Evolutionary conservation across 53 echinoderm and acorn worm genomes (phyloP), one percentile per base, ranked within the genome.

Genomic region (Paelopatides confundens): DNA sequence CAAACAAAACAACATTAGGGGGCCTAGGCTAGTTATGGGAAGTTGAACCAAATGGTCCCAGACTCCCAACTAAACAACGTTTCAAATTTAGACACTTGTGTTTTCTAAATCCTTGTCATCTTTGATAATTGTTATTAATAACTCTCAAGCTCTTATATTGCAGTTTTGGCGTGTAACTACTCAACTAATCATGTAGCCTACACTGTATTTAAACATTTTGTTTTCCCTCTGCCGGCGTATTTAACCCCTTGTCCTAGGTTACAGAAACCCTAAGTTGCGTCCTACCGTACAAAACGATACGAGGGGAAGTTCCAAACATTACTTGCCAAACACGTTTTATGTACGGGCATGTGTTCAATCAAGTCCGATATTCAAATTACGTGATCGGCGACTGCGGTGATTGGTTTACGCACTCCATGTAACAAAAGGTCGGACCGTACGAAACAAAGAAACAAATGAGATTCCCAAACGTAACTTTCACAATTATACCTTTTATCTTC

Each of bases 341-440:
- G 84, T 83, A 83, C 84, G 37, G n/a, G 84, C 65, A 83, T 65
- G 65, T 83, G 84, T 83, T 83, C 65, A 83, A 83, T 83, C 38
- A 65, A 53, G 53, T 79, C 84, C 84, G 84, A 83, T 83, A 83
- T 83, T 83, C 84, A 83, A 83, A 83, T 83, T 83, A 83, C 65
- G 65, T 83, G 84, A 83, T 83, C 84, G 84, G 46, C 84, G 65
- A 83, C 84, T 83, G 46, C 84, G 84, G 84, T 83, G 84, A 83
- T 83, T 83, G 84, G 84, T 83, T 83, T 83, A 83, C 65, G 84
- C 84, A 65, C 63, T 74, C 84, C 36, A 65, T 83, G 38, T 47
- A 83, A 83, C 84, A 83, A 83, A 83, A 83, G 84, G 84, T 83
- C 84, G 84, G 39, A 63, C 84, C 65, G 63, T 83, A 83, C 39